These are phyloP conservation scores for Andrena fulva DNA, from an alignment of 2,888 invertebrate species.

Conservation along the genomic window DNA sequence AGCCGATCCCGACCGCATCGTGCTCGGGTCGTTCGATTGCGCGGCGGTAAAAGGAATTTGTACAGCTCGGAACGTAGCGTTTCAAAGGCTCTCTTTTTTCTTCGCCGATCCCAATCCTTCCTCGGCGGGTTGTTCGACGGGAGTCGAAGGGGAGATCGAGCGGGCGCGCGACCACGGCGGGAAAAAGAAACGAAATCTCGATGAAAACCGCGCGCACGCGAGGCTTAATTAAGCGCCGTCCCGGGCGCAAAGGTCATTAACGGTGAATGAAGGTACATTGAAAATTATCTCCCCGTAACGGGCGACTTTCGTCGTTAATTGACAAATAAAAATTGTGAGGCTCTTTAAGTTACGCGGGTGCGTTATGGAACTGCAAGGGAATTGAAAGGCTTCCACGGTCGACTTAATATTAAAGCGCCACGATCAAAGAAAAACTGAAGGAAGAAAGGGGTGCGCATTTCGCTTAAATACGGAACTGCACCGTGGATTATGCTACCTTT, in stretches of 20 bases:
- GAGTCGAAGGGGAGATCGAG: not conserved
- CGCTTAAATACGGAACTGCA: slow-evolving; percentile 20
- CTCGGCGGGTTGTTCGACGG: not conserved
- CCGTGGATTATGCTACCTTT: slow-evolving; percentile 27
- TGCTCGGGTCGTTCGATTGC: slow-evolving; percentile 32
- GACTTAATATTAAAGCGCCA: slow-evolving; percentile 28
- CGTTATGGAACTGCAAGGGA: slow-evolving; percentile 18
- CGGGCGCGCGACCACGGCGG: slow-evolving; percentile 2
- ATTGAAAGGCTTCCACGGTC: slow-evolving; percentile 9
- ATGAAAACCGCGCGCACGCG: slow-evolving; percentile 24
- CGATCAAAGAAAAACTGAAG: slow-evolving; percentile 11
- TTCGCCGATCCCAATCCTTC: not conserved
- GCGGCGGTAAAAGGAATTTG: slow-evolving; percentile 43
- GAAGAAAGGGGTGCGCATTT: not conserved
- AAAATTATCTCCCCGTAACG: slow-evolving; percentile 1
- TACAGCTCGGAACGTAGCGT: slow-evolving; percentile 26
- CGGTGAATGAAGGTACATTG: slow-evolving; percentile 24
- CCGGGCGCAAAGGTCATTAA: slow-evolving; percentile 24
- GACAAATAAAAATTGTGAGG: slow-evolving; percentile 1
- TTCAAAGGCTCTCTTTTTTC: slow-evolving; percentile 5
- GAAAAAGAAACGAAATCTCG: slow-evolving; percentile 30
- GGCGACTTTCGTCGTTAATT: not conserved
- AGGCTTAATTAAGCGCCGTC: slow-evolving; percentile 23
- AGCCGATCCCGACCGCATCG: slow-evolving; percentile 35
- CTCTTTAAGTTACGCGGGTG: slow-evolving; percentile 4